Evolutionary conservation across 1,140 invertebrate species (phyloP).

Genomic region (Dreissena rostriformis): DNA sequence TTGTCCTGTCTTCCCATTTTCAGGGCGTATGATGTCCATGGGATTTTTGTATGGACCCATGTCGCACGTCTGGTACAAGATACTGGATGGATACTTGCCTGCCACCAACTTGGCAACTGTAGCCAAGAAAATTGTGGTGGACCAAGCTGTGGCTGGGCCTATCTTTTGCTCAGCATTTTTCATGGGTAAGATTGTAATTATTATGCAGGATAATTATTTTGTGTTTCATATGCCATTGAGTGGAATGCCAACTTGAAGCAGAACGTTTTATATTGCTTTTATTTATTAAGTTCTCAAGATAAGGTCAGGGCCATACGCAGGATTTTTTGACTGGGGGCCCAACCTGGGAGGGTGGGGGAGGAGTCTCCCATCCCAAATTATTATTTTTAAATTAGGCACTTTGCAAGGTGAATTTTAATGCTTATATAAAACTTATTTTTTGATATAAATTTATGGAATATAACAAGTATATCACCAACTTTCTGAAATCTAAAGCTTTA

Average conservation of each 20-base stretch:
- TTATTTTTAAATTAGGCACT: too few relatives aligned
- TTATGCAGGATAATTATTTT: background rate
- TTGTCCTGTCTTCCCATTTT: too few relatives aligned
- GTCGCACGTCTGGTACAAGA: conserved; percentile 78
- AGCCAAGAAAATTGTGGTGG: conserved; percentile 92
- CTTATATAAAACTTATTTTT: too few relatives aligned
- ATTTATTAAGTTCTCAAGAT: background rate
- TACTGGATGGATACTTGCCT: conserved; percentile 87
- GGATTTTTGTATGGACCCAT: conserved; percentile 72
- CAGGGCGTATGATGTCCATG: conserved; percentile 75
- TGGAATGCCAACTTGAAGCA: background rate
- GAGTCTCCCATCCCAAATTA: too few relatives aligned
- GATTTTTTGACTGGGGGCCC: too few relatives aligned
- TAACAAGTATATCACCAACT: too few relatives aligned
- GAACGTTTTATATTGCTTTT: background rate
- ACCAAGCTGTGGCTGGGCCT: conserved; percentile 94
- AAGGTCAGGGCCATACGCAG: background rate
- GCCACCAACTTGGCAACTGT: conserved; percentile 88
- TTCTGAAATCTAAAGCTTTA: too few relatives aligned
- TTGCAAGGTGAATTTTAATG: too few relatives aligned
- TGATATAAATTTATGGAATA: too few relatives aligned
- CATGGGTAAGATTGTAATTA: conserved; percentile 84
- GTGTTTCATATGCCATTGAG: background rate
- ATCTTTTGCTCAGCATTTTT: conserved; percentile 92
- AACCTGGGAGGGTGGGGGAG: too few relatives aligned